Conservation (phyloP, 2,797 vertebrate species). For the Tamandua tetradactyla region DNA sequence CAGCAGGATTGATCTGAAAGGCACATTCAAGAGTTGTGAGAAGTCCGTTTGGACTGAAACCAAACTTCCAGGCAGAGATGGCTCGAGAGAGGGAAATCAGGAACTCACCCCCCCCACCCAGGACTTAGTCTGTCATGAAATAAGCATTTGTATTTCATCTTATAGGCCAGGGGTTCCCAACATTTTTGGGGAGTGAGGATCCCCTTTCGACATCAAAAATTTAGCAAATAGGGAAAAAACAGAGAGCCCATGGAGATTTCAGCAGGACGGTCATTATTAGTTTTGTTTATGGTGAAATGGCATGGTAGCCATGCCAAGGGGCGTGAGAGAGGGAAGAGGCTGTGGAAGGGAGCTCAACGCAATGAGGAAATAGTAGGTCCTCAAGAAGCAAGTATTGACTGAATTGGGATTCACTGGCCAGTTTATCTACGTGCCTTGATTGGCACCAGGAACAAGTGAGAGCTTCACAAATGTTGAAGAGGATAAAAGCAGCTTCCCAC, state of each 20-base stretch:
- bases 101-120: not conserved
- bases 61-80: not conserved
- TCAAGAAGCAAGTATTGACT: not conserved
- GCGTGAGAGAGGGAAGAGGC: not conserved
- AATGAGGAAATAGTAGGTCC: not conserved
- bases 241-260: not conserved
- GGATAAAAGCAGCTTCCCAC: not conserved
- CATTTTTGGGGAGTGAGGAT: not conserved
- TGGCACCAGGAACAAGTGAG: not conserved
- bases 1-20: not conserved
- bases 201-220: not conserved
- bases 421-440: not conserved
- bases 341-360: not conserved
- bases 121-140: not conserved
- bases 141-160: not conserved
- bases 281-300: not conserved
- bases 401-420: not conserved
- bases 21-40: not conserved
- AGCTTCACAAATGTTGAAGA: not conserved
- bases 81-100: not conserved
- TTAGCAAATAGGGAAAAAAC: slow-evolving; percentile 8
- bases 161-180: not conserved
- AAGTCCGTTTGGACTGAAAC: not conserved
- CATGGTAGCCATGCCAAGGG: not conserved
- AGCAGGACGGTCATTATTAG: not conserved